phyloP scores from a whole-genome alignment of 2,888 invertebrate genomes.

The Phasia obesa region DNA sequence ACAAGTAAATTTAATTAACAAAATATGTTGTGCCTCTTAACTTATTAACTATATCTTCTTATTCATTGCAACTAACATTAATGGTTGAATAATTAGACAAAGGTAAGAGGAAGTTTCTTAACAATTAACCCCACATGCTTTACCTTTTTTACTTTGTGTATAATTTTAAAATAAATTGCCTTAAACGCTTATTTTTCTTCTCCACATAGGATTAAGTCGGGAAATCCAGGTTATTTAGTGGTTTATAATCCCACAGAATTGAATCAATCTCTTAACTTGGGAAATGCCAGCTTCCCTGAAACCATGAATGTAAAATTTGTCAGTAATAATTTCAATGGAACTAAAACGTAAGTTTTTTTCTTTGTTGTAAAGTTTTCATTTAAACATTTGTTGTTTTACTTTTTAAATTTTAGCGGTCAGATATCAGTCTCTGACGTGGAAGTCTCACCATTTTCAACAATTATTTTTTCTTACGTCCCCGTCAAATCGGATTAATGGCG shows the following conservation, averaged over 20 bases:
- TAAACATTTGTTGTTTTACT: neutral
- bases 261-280: constrained; percentile 84
- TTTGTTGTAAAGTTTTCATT: neutral
- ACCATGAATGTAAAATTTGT: constrained; percentile 85
- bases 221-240: constrained; percentile 89
- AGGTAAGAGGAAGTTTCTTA: constrained; percentile 72
- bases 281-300: constrained; percentile 83
- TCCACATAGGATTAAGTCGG: constrained; percentile 86
- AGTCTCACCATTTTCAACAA: constrained; percentile 86
- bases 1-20: constrained; percentile 3
- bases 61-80: constrained; percentile 46
- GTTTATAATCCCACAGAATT: constrained; percentile 86
- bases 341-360: constrained; percentile 74
- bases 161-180: neutral
- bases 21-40: constrained; percentile 34
- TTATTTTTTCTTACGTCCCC: constrained; percentile 89
- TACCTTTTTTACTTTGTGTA: neutral
- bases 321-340: constrained; percentile 84
- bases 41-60: constrained; percentile 6
- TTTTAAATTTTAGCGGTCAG: constrained; percentile 74
- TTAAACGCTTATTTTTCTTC: neutral
- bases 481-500: constrained; percentile 76
- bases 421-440: constrained; percentile 84
- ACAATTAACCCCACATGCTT: neutral
- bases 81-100: constrained; percentile 72